phyloP scores from a whole-genome alignment of 1,140 invertebrate species.

The Ceratitis capitata region DNA sequence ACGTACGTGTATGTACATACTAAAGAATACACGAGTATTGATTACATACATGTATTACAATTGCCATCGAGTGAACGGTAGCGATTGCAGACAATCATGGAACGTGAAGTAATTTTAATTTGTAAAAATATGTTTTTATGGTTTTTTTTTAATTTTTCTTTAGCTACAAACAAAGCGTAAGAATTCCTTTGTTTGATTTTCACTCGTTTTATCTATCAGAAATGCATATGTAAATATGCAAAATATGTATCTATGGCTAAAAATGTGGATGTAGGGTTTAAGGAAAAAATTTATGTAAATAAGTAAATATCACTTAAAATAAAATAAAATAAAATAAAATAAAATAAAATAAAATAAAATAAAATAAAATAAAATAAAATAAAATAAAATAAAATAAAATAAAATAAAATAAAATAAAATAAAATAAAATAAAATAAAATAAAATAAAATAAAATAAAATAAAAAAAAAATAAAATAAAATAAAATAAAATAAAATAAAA shows the following conservation, averaged over 20 bases:
- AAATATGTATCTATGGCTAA: background rate
- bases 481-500: too few species aligned
- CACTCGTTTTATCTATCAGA: too few species aligned
- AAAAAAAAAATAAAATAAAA: too few species aligned
- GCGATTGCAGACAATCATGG: background rate
- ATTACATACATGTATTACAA: background rate
- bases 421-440: too few species aligned
- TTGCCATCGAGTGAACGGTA: background rate
- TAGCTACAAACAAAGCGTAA: background rate
- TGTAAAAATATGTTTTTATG: conserved; percentile 11
- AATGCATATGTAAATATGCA: too few species aligned
- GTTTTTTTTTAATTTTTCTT: background rate
- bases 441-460: too few species aligned
- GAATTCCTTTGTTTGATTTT: background rate
- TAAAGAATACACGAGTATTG: background rate
- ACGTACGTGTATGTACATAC: background rate
- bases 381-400: too few species aligned
- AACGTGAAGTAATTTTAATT: conserved; percentile 18
- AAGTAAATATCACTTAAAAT: background rate
- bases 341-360: too few species aligned
- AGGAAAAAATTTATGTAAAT: too few species aligned
- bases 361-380: too few species aligned
- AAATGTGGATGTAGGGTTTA: background rate
- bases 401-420: too few species aligned
- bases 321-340: too few species aligned